phyloP scores from a whole-genome alignment of 1,140 invertebrate genomes.

The Panagrolaimus sp. region DNA sequence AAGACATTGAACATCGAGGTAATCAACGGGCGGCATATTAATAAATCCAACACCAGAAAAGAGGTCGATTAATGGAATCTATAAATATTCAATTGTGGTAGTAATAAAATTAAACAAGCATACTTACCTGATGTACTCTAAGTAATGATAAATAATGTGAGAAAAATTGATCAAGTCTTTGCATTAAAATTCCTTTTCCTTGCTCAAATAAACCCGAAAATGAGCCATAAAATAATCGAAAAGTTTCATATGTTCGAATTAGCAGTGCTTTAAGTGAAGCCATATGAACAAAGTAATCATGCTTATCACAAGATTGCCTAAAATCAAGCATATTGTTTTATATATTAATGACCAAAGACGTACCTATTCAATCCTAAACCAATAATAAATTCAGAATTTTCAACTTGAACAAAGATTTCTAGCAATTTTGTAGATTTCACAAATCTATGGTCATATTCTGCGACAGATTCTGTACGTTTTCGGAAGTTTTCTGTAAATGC shows the following conservation, averaged over 20 bases:
- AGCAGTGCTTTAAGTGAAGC: conserved; percentile 31
- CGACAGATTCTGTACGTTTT: background rate
- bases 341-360: background rate
- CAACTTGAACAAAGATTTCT: conserved; percentile 35
- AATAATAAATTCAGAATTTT: conserved; percentile 30
- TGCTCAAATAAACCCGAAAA: conserved; percentile 12
- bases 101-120: background rate
- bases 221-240: conserved; percentile 34
- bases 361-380: conserved; percentile 35
- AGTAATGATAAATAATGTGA: conserved; percentile 31
- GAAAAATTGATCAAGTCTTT: conserved; percentile 26
- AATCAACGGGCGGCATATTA: conserved; percentile 26
- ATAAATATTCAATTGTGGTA: background rate
- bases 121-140: conserved; percentile 26
- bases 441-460: conserved; percentile 23
- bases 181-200: conserved; percentile 25
- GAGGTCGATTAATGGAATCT: conserved; percentile 37
- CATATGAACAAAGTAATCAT: conserved; percentile 34
- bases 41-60: conserved; percentile 39
- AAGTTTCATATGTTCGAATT: conserved; percentile 28
- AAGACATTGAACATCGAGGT: conserved; percentile 36
- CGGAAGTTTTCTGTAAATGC: conserved; percentile 28
- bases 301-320: conserved; percentile 28
- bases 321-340: background rate
- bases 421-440: conserved; percentile 31